phyloP scores from a whole-genome alignment of 2,797 vertebrate species.

The Philypnodon macrostomus region DNA sequence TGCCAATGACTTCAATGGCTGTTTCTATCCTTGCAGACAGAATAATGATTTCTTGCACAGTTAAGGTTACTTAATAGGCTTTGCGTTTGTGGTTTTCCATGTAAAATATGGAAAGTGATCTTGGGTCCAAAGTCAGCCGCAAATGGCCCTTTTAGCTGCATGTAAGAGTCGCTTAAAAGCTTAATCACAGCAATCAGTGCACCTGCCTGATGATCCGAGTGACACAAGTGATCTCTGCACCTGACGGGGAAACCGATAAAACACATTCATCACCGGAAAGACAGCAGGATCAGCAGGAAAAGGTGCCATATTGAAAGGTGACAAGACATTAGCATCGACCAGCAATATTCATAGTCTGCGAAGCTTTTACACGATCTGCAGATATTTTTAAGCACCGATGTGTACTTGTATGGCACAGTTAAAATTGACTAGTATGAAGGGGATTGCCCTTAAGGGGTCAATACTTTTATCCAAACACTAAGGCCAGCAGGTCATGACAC shows the following conservation, averaged over 20 bases:
- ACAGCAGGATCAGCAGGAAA: slow-evolving; percentile 17
- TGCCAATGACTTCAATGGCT: too few species aligned
- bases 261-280: slow-evolving; percentile 39
- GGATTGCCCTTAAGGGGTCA: too few species aligned
- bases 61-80: too few species aligned
- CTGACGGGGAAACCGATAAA: slow-evolving; percentile 25
- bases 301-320: background rate
- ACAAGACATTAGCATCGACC: too few species aligned
- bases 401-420: background rate
- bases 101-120: background rate
- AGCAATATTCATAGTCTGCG: background rate
- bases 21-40: too few species aligned
- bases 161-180: slow-evolving; percentile 25
- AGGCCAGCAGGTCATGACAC: too few species aligned
- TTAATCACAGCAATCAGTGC: slow-evolving; percentile 30
- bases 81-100: too few species aligned
- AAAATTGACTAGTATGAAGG: background rate
- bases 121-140: background rate
- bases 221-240: slow-evolving; percentile 29
- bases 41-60: too few species aligned
- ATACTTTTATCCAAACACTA: too few species aligned
- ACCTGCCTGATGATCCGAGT: slow-evolving; percentile 24
- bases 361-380: slow-evolving; percentile 3
- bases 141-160: slow-evolving; percentile 11
- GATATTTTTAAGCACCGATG: background rate